Evolutionary conservation across 2,113 vertebrate genomes (phyloP).

Genomic region (Vimba vimba): DNA sequence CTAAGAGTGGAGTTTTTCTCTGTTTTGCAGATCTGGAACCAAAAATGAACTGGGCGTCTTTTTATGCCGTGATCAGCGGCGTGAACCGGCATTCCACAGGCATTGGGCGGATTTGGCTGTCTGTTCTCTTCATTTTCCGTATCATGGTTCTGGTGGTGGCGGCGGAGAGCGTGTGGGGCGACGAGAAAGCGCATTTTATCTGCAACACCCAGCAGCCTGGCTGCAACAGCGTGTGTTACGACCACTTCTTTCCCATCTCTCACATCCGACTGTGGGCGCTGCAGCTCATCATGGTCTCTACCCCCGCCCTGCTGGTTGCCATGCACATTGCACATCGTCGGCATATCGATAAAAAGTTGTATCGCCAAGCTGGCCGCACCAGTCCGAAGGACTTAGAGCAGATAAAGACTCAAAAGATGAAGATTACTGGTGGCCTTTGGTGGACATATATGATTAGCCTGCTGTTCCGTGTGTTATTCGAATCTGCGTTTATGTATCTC

Average conservation of each 20-base stretch:
- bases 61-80: constrained; percentile 93
- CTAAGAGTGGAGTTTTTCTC: constrained; percentile 36
- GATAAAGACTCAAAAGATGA: constrained; percentile 91
- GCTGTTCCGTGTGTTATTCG: constrained; percentile 89
- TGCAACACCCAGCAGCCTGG: constrained; percentile 98
- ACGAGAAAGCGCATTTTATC: constrained; percentile 93
- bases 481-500: constrained; percentile 92
- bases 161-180: constrained; percentile 96
- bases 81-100: constrained; percentile 95
- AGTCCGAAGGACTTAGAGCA: constrained; percentile 90
- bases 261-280: constrained; percentile 97
- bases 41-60: constrained; percentile 96
- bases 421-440: constrained; percentile 92
- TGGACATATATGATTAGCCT: constrained; percentile 96
- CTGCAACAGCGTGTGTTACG: constrained; percentile 98
- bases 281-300: constrained; percentile 96
- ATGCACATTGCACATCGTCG: constrained; percentile 97
- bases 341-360: constrained; percentile 92
- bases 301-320: constrained; percentile 91
- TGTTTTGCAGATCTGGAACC: constrained; percentile 82
- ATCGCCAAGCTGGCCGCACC: constrained; percentile 79
- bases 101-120: constrained; percentile 97
- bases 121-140: constrained; percentile 97
- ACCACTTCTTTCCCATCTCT: constrained; percentile 97
- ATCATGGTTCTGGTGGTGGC: constrained; percentile 97